These are phyloP conservation scores for Toxonevra muliebris DNA, from an alignment of 2,888 invertebrate genomes.

Conservation along the genomic window DNA sequence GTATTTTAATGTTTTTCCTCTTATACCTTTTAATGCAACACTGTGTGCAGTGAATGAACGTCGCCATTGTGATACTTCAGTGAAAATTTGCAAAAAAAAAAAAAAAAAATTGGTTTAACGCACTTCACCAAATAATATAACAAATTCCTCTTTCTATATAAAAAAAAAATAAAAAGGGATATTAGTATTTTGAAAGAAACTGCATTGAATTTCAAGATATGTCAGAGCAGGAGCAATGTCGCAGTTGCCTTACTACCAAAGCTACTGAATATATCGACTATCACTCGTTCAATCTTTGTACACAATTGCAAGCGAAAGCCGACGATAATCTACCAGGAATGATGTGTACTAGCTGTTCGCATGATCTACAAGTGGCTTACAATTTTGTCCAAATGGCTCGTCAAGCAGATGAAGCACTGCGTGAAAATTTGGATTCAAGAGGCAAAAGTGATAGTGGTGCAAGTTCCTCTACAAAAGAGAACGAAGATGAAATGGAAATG, in stretches of 20 bases:
- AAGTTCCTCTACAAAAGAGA: background rate
- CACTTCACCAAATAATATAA: background rate
- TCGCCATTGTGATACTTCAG: slow-evolving; percentile 9
- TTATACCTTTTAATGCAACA: no score
- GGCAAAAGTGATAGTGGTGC: no score
- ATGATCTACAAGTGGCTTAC: slow-evolving; percentile 29
- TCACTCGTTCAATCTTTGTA: slow-evolving; percentile 41
- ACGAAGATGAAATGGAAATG: slow-evolving; percentile 10
- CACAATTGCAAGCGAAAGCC: slow-evolving; percentile 34
- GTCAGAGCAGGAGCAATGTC: slow-evolving; percentile 33
- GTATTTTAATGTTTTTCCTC: no score
- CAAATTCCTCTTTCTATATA: background rate
- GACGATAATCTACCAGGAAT: slow-evolving; percentile 37
- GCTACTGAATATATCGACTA: slow-evolving; percentile 39
- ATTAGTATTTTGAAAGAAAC: background rate
- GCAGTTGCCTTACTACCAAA: slow-evolving; percentile 39
- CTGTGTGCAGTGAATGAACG: background rate
- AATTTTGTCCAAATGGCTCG: slow-evolving; percentile 33
- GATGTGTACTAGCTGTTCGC: slow-evolving; percentile 30
- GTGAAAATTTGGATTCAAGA: background rate
- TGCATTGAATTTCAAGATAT: slow-evolving; percentile 26
- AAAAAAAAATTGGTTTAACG: slow-evolving; percentile 1
- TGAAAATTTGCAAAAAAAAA: background rate
- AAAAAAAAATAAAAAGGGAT: background rate
- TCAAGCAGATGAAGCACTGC: slow-evolving; percentile 31